Percentiles rank a stretch among this genome's conserved stretches.
These are phyloP conservation scores for Iphiclides podalirius DNA, from an alignment of 2,888 invertebrate species.

Conservation along the genomic window DNA sequence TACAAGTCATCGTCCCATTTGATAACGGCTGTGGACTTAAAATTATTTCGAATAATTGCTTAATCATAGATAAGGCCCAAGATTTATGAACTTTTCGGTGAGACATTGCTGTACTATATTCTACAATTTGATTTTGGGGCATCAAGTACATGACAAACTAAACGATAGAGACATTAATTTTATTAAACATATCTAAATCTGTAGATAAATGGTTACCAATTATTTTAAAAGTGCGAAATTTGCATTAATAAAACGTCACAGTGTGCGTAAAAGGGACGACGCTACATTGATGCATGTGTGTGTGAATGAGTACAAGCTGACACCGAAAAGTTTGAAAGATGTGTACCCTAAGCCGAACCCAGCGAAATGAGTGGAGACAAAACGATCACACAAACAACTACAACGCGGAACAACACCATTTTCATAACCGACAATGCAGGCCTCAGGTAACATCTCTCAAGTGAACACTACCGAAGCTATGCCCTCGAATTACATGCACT, in stretches of 20 bases:
- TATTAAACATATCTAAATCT: not conserved
- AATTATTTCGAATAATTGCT: not conserved
- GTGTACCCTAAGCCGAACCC: conserved; percentile 66
- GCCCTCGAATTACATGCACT: conserved; percentile 53
- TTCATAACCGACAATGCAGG: conserved; percentile 53
- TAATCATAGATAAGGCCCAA: not conserved
- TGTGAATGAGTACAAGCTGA: conserved; percentile 20
- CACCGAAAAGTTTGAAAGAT: conserved; percentile 61
- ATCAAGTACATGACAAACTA: not conserved
- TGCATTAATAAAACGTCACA: not conserved
- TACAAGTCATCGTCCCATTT: no score
- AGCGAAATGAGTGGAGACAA: conserved; percentile 59
- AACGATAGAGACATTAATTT: not conserved
- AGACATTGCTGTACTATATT: not conserved
- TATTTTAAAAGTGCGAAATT: not conserved
- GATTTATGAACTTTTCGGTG: no score
- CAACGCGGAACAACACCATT: conserved; percentile 22
- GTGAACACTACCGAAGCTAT: conserved; percentile 56
- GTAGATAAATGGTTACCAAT: not conserved
- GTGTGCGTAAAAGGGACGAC: not conserved
- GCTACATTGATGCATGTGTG: conserved; percentile 6
- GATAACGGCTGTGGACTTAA: not conserved
- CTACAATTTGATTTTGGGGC: not conserved
- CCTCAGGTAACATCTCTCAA: conserved; percentile 78
- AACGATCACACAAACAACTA: conserved; percentile 28